phyloP scores from a whole-genome alignment of 1,140 invertebrate genomes.

The Macrosteles quadrilineatus region DNA sequence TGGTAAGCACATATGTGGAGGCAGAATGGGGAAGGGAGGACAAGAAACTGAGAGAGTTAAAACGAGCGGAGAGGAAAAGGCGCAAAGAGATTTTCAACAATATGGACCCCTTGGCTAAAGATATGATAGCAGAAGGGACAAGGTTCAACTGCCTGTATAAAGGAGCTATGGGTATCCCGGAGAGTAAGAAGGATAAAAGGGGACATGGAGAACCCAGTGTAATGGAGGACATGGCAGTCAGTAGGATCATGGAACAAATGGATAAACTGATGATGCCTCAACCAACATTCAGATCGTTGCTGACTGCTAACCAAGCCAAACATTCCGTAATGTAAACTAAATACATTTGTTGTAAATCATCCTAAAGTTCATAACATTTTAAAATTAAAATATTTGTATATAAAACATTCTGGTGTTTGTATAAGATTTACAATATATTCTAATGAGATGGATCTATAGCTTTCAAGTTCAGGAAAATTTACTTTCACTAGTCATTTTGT shows the following conservation, averaged over 20 bases:
- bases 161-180: not conserved
- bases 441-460: too few relatives aligned
- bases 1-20: not conserved
- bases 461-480: too few relatives aligned
- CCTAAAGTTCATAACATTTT: too few relatives aligned
- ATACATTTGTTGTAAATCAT: not conserved
- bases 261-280: not conserved
- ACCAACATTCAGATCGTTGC: not conserved
- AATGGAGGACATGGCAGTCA: not conserved
- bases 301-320: not conserved
- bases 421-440: too few relatives aligned
- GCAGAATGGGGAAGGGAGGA: not conserved
- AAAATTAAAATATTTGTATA: too few relatives aligned
- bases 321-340: not conserved
- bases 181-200: not conserved
- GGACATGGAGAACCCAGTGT: not conserved
- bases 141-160: not conserved
- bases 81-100: slow-evolving; percentile 6
- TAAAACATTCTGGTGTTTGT: too few relatives aligned
- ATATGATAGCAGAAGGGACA: not conserved
- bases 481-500: too few relatives aligned
- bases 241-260: slow-evolving; percentile 3
- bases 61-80: not conserved
- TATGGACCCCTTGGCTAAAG: slow-evolving; percentile 2
- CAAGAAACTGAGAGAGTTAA: not conserved